phyloP scores from a whole-genome alignment of 1,140 invertebrate genomes.

The Tetraneura akinire region DNA sequence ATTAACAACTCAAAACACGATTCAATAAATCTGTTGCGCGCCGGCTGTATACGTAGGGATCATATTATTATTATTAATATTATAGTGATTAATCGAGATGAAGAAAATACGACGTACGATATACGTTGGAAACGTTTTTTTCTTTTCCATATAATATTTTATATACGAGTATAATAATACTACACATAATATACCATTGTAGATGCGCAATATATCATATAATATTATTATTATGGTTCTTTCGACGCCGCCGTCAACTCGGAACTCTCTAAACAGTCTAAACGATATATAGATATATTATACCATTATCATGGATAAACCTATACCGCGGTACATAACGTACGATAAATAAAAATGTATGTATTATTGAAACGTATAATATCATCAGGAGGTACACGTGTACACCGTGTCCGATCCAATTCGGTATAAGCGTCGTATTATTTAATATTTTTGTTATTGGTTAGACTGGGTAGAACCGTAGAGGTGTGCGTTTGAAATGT shows the following conservation, averaged over 20 bases:
- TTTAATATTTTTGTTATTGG: too few species aligned
- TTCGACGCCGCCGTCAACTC: slow-evolving; percentile 38
- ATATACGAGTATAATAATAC: too few species aligned
- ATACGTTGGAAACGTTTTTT: neutral
- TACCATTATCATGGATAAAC: too few species aligned
- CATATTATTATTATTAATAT: neutral
- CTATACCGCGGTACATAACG: too few species aligned
- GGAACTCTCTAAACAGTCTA: too few species aligned
- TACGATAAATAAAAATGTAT: slow-evolving; percentile 7
- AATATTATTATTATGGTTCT: slow-evolving; percentile 31
- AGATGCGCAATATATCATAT: neutral
- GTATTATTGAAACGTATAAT: neutral
- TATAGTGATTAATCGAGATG: slow-evolving; percentile 39
- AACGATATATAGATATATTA: too few species aligned
- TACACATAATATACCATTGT: too few species aligned
- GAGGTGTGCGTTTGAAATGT: too few species aligned
- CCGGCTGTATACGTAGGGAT: slow-evolving; percentile 26
- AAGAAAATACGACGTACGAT: neutral
- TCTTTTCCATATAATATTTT: too few species aligned
- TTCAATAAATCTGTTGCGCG: slow-evolving; percentile 34
- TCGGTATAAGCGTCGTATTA: neutral
- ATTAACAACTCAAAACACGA: slow-evolving; percentile 39
- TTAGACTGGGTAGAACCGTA: too few species aligned
- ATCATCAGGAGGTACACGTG: too few species aligned
- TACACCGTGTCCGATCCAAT: neutral